A percentile compares a stretch with the other conserved stretches of the same genome.
These are phyloP conservation scores for Indri indri DNA, from an alignment of 2,113 vertebrate genomes.

Conservation along the genomic window DNA sequence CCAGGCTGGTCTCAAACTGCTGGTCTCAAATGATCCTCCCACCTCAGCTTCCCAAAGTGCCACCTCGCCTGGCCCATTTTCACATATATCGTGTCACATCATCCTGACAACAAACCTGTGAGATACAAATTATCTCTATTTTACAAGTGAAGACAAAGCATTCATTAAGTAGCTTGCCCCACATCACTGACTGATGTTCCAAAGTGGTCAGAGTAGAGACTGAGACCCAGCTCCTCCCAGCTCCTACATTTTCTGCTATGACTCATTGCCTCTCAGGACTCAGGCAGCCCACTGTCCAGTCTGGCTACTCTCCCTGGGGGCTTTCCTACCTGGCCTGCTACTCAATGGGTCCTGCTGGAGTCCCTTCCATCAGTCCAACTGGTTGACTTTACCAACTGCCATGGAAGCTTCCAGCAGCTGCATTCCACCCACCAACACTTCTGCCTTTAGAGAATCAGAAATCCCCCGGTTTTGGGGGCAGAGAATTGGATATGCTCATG, in stretches of 20 bases:
- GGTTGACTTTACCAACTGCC: constrained; percentile 39
- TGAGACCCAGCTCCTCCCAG: background rate
- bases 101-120: background rate
- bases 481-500: background rate
- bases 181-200: background rate
- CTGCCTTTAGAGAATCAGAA: background rate
- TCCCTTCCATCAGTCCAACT: background rate
- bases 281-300: fast-evolving
- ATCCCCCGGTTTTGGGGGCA: background rate
- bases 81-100: background rate
- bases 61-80: background rate
- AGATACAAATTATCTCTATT: background rate
- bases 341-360: background rate
- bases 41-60: too few relatives aligned
- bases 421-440: constrained; percentile 35
- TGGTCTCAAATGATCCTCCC: too few relatives aligned
- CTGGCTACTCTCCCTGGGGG: background rate
- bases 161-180: background rate
- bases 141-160: background rate
- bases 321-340: constrained; percentile 53
- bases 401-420: background rate
- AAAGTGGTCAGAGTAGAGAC: background rate
- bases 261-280: background rate
- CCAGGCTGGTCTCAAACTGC: too few relatives aligned
- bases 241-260: background rate